Percentiles rank a stretch among this genome's conserved stretches.
Conservation (phyloP, 2,113 vertebrate genomes). For the Oryzias javanicus region DNA sequence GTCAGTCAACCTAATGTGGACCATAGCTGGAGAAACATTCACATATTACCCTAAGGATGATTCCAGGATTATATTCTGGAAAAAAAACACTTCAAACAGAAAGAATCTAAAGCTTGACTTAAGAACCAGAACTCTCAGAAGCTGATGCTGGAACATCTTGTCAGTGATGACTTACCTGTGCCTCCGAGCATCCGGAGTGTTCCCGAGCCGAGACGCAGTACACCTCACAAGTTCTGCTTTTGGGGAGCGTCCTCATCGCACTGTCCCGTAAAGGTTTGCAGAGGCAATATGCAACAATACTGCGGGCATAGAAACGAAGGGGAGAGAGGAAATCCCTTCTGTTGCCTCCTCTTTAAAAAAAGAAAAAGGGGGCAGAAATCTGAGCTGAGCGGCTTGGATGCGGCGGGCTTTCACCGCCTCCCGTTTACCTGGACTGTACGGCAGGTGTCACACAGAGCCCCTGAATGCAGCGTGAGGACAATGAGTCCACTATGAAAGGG, state of each 20-base stretch:
- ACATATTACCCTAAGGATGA: slow-evolving; percentile 25
- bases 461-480: slow-evolving; percentile 80
- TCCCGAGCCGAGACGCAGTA: slow-evolving; percentile 76
- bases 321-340: slow-evolving; percentile 61
- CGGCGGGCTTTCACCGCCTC: slow-evolving; percentile 67
- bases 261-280: slow-evolving; percentile 66
- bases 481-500: slow-evolving; percentile 73
- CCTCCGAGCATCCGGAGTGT: slow-evolving; percentile 51
- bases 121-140: too few relatives aligned
- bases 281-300: slow-evolving; percentile 69
- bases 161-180: slow-evolving; percentile 69
- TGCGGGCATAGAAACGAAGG: slow-evolving; percentile 67
- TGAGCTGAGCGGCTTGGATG: slow-evolving; percentile 65
- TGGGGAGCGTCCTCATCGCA: slow-evolving; percentile 79
- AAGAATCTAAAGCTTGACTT: too few relatives aligned
- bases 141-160: background rate
- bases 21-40: slow-evolving; percentile 46
- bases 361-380: slow-evolving; percentile 65
- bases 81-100: too few relatives aligned
- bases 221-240: slow-evolving; percentile 77
- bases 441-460: slow-evolving; percentile 76
- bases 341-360: slow-evolving; percentile 40
- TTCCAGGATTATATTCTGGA: too few relatives aligned
- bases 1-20: slow-evolving; percentile 62
- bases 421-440: slow-evolving; percentile 67